phyloP scores from a whole-genome alignment of 2,113 vertebrate genomes.

The Budorcas taxicolor region DNA sequence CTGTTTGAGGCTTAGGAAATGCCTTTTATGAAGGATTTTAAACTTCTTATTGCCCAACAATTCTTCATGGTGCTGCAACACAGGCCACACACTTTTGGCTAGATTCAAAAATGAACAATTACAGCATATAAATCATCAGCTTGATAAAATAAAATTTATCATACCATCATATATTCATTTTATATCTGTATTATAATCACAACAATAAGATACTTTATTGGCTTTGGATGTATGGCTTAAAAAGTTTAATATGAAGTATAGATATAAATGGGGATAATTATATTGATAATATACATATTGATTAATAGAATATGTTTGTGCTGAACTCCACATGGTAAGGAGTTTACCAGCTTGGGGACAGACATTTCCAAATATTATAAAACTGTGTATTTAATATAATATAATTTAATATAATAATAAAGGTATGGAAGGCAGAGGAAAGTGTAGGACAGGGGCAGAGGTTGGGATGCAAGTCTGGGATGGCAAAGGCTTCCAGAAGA shows the following conservation, averaged over 20 bases:
- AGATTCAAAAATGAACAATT: constrained; percentile 30
- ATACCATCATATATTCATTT: constrained; percentile 10
- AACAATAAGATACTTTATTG: not conserved
- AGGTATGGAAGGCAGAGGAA: not conserved
- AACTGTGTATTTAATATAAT: not conserved
- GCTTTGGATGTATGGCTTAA: not conserved
- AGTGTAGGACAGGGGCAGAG: not conserved
- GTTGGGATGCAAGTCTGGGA: not conserved
- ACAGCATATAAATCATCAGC: constrained; percentile 42
- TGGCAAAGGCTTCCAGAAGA: not conserved
- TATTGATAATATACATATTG: not conserved
- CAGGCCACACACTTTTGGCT: not conserved
- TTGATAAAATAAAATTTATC: constrained; percentile 29
- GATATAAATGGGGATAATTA: not conserved
- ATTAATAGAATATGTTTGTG: not conserved
- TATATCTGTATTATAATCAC: constrained; percentile 11
- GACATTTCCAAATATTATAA: not conserved
- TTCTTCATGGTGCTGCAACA: constrained; percentile 34
- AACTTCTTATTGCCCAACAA: not conserved
- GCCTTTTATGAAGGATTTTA: constrained; percentile 19
- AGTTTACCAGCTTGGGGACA: not conserved
- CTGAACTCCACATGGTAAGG: not conserved
- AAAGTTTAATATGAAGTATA: not conserved
- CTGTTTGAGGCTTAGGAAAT: constrained; percentile 26
- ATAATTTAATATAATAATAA: not conserved